Base-by-base conservation (phyloP, 1,140 invertebrate genomes). In the Tetragonula clypearis region DNA sequence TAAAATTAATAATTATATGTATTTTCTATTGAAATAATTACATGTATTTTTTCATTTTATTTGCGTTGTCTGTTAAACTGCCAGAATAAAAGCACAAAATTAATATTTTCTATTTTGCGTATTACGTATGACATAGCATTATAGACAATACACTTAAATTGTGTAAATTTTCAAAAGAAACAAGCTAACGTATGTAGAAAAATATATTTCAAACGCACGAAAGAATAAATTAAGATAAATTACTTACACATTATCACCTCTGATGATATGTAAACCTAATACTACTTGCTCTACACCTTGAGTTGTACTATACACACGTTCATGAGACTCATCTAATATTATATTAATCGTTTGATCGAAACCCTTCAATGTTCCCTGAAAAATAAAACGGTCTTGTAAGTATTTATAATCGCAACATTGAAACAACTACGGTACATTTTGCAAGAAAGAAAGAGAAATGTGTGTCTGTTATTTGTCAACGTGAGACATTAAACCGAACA, bases 321-420 rank as follows among this genome's bases (percentile, higher is more conserved):
- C 99, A 94, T 99, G 98, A 81, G 98, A 99, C 95, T 99, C 99
- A 94, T 99, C 99, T 58, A 99, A 95, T 92, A 99, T 99, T 85
- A 99, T 96, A 93, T 99, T 99, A 82, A 99, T 99, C 30, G 98
- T 99, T 95, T 99, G 99, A 95, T 99, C 99, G 95, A 99, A 99
- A 71, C 98, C 98, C 94, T 98, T 98, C 75, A 98, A 94, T 4
- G 97, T 98, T 62, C 97, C 98, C 97, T 98, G 90, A 91, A 96
- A 49, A 96, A 91, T 79, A 84, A 26, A 87, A 76, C 66, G 62
- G 17, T n/a, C 41, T 2, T 19, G n/a, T n/a, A n/a, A 49, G 23
- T 53, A 30, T 79, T 88, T 85, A 84, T 68, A 49, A 73, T 72
- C 62, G 26, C 35, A 78, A 56, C 30, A 53, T 53, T 30, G 1